These are phyloP conservation scores for Teinopalpus imperialis DNA, from an alignment of 2,888 invertebrate species.

Conservation along the genomic window DNA sequence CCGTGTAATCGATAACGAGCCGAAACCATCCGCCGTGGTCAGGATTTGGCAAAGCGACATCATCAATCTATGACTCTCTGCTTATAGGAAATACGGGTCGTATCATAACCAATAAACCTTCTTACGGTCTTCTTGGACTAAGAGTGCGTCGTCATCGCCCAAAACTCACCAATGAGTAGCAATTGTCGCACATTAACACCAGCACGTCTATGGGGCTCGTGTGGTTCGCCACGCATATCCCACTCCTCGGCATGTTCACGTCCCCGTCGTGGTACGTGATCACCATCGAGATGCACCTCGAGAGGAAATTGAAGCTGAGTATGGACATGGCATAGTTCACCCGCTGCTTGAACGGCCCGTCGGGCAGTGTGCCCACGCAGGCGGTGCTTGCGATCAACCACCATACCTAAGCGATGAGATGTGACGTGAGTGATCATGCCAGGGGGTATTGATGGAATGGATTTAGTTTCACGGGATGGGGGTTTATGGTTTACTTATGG, in stretches of 20 bases:
- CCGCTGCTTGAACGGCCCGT: conserved; percentile 88
- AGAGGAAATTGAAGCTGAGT: conserved; percentile 96
- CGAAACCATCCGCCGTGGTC: no score
- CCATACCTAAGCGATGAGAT: conserved; percentile 84
- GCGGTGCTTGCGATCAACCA: conserved; percentile 94
- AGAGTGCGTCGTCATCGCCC: background rate
- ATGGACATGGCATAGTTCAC: conserved; percentile 91
- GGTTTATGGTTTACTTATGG: no score
- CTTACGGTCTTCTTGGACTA: no score
- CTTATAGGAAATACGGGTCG: no score
- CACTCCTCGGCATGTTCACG: conserved; percentile 89
- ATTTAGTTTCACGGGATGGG: no score
- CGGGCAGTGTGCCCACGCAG: conserved; percentile 91
- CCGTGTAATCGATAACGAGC: no score
- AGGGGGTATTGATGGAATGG: background rate
- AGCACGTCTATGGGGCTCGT: conserved; percentile 99
- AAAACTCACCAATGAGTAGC: conserved; percentile 95
- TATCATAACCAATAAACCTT: no score
- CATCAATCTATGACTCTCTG: no score
- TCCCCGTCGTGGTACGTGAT: conserved; percentile 93
- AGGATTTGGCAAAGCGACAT: no score
- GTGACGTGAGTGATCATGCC: no score
- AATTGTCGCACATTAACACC: conserved; percentile 97
- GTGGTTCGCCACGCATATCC: conserved; percentile 99
- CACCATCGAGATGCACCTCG: conserved; percentile 94